These are phyloP conservation scores for Lepus europaeus DNA, from an alignment of 2,113 vertebrate genomes.

Conservation along the genomic window DNA sequence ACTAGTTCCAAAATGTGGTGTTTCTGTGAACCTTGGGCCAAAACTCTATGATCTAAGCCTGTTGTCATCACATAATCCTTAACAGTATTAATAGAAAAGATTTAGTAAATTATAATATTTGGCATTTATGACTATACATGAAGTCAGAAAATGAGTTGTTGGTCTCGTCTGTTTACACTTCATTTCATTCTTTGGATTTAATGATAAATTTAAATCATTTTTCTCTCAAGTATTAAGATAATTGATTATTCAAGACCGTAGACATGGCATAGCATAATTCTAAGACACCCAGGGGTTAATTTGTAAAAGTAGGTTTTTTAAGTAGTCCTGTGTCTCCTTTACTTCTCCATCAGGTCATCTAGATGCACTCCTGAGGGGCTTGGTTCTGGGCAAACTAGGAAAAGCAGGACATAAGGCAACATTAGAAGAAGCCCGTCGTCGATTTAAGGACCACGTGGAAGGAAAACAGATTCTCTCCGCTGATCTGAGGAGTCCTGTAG, in stretches of 20 bases:
- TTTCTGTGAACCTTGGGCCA: conserved; percentile 43
- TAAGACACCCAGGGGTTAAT: background rate
- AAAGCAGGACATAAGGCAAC: conserved; percentile 98
- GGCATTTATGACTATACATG: conserved; percentile 19
- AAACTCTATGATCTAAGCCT: conserved; percentile 1
- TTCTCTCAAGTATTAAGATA: conserved; percentile 34
- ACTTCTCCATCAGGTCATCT: conserved; percentile 91
- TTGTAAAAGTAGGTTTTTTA: conserved; percentile 41
- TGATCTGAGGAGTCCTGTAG: conserved; percentile 97
- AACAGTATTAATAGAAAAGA: background rate
- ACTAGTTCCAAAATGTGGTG: background rate
- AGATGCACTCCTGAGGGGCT: conserved; percentile 94
- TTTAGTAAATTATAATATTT: conserved; percentile 34
- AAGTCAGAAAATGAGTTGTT: conserved; percentile 38
- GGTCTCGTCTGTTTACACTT: conserved; percentile 38
- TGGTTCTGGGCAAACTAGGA: conserved; percentile 97
- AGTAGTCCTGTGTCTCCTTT: background rate
- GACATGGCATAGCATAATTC: conserved; percentile 28
- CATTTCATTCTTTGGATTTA: conserved; percentile 29
- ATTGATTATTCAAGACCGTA: conserved; percentile 36
- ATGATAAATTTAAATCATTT: conserved; percentile 52
- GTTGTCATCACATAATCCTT: conserved; percentile 31
- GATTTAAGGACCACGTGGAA: conserved; percentile 98
- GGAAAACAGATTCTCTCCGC: conserved; percentile 94
- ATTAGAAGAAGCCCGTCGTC: conserved; percentile 95